Conservation (phyloP, 1,140 invertebrate genomes). For the Maconellicoccus hirsutus region DNA sequence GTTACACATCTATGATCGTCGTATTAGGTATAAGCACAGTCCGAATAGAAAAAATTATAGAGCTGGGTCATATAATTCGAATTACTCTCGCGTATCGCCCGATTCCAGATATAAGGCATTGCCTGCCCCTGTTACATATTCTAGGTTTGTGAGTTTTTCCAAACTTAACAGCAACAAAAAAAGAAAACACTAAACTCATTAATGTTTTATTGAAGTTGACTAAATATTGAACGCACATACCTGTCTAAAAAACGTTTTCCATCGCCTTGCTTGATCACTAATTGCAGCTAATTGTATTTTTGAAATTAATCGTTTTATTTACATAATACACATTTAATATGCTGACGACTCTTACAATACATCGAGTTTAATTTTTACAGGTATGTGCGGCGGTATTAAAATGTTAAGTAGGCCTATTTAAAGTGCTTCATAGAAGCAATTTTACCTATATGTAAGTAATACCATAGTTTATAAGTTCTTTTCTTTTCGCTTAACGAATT, state of each 20-base stretch:
- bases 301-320: too few species aligned
- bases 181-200: background rate
- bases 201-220: background rate
- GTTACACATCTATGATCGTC: background rate
- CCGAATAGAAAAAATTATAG: constrained; percentile 5
- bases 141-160: background rate
- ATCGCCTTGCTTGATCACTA: background rate
- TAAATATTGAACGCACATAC: constrained; percentile 12
- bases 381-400: constrained; percentile 20
- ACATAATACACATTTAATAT: background rate
- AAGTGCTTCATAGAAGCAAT: constrained; percentile 17
- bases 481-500: background rate
- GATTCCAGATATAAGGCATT: constrained; percentile 6
- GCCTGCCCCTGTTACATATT: background rate
- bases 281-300: too few species aligned
- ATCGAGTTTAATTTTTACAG: constrained; percentile 15
- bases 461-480: background rate
- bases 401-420: background rate
- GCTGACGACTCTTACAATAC: background rate
- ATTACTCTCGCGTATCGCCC: background rate
- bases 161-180: background rate
- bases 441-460: constrained; percentile 13
- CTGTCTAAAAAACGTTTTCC: background rate
- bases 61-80: background rate
- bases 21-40: background rate